phyloP scores from a whole-genome alignment of 2,888 invertebrate species.

The Dorcus hopei region DNA sequence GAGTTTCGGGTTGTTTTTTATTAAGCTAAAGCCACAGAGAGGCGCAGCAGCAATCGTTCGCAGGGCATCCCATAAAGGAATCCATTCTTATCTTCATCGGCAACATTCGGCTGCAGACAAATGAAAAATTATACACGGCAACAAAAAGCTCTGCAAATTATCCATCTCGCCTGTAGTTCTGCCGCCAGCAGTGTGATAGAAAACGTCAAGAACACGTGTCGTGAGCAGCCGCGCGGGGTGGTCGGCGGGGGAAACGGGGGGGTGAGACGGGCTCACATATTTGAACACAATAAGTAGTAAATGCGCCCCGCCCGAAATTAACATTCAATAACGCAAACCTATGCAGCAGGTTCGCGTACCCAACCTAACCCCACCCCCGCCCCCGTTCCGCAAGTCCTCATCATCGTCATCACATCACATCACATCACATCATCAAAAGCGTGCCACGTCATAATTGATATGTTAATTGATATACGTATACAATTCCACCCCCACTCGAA shows the following conservation, averaged over 20 bases:
- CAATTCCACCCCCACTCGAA: background rate
- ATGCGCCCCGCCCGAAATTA: background rate
- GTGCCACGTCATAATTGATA: conserved; percentile 11
- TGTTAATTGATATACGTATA: conserved; percentile 17
- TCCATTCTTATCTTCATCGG: too few species aligned
- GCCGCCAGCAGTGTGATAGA: conserved; percentile 13
- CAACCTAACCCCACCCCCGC: background rate
- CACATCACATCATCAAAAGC: too few species aligned
- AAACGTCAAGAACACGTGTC: conserved; percentile 18
- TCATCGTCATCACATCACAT: background rate
- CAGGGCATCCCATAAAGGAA: too few species aligned
- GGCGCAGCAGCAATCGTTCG: too few species aligned
- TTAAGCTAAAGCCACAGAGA: too few species aligned
- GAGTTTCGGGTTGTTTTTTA: too few species aligned
- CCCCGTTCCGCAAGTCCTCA: conserved; percentile 2
- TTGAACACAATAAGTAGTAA: too few species aligned
- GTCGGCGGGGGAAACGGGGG: conserved; percentile 9
- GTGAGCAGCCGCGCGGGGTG: conserved; percentile 5
- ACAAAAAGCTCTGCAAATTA: background rate
- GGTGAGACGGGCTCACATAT: background rate
- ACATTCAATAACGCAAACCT: background rate
- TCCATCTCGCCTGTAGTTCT: background rate
- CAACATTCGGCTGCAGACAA: too few species aligned
- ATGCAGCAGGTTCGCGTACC: background rate
- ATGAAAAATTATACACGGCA: background rate